A percentile compares a stretch with the other conserved stretches of the same genome.
These are phyloP conservation scores for Auanema freiburgensis DNA, from an alignment of 2,888 invertebrate species.

Conservation along the genomic window DNA sequence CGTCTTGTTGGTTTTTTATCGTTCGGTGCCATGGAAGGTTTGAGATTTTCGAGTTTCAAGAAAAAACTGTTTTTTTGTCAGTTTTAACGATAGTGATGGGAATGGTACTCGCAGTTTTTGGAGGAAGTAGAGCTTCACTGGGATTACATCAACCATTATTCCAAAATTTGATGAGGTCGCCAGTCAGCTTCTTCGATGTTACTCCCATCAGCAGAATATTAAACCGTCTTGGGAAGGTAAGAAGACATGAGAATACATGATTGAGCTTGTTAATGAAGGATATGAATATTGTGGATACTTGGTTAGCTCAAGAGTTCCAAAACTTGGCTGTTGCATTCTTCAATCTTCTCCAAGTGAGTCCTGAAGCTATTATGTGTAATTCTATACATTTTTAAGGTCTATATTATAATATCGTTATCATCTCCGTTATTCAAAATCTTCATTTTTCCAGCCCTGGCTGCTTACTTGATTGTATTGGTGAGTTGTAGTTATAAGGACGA, in stretches of 20 bases:
- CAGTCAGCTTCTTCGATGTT: constrained; percentile 59
- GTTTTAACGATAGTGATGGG: constrained; percentile 48
- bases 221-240: constrained; percentile 56
- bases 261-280: constrained; percentile 27
- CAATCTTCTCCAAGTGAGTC: constrained; percentile 38
- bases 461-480: constrained; percentile 56
- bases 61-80: no score
- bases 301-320: constrained; percentile 53
- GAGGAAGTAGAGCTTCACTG: constrained; percentile 55
- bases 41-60: no score
- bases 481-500: not conserved
- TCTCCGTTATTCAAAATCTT: constrained; percentile 56
- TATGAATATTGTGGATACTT: constrained; percentile 60
- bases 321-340: constrained; percentile 48
- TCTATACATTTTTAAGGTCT: constrained; percentile 28
- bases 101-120: constrained; percentile 48
- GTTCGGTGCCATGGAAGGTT: constrained; percentile 57
- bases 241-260: not conserved
- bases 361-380: no score
- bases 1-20: constrained; percentile 55
- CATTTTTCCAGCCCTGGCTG: constrained; percentile 53
- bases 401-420: constrained; percentile 58
- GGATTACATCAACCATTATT: constrained; percentile 57
- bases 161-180: constrained; percentile 51
- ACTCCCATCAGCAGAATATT: constrained; percentile 61